phyloP scores from a whole-genome alignment of 35 echinoderm and acorn worm species.

The Lytechinus variegatus region DNA sequence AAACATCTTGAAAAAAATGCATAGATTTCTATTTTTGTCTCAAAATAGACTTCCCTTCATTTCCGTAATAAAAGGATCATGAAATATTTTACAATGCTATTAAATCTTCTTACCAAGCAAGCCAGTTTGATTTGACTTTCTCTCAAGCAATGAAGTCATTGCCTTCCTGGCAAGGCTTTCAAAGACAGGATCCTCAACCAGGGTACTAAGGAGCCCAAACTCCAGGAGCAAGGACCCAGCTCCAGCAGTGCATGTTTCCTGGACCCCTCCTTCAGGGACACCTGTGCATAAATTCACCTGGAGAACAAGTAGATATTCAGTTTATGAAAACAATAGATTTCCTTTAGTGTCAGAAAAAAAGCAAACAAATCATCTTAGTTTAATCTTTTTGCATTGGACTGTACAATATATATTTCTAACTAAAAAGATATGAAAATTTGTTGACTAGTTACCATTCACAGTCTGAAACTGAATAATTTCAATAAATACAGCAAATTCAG shows the following conservation, averaged over 20 bases:
- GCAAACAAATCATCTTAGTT: neutral
- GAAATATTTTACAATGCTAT: neutral
- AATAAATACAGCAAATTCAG: too few species aligned
- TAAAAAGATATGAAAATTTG: too few species aligned
- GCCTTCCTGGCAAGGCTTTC: conserved; percentile 78
- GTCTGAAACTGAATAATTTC: too few species aligned
- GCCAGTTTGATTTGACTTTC: conserved; percentile 84
- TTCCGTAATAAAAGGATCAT: neutral
- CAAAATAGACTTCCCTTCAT: neutral
- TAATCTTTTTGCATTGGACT: too few species aligned
- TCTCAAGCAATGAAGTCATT: conserved; percentile 59
- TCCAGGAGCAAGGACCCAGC: conserved; percentile 87
- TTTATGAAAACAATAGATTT: neutral
- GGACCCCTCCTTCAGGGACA: conserved; percentile 69
- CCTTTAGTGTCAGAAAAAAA: too few species aligned
- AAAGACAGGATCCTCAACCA: conserved; percentile 85
- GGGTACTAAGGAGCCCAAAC: conserved; percentile 85
- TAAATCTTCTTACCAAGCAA: conserved; percentile 63
- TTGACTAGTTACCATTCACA: too few species aligned
- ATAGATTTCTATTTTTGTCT: too few species aligned
- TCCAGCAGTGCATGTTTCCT: conserved; percentile 92
- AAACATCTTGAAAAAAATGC: too few species aligned
- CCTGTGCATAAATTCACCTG: conserved; percentile 82
- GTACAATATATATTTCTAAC: too few species aligned
- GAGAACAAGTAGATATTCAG: neutral